Percentiles rank a stretch among this genome's conserved stretches.
phyloP scores from a whole-genome alignment of 2,797 vertebrate genomes.

The Sebastes itinus region DNA sequence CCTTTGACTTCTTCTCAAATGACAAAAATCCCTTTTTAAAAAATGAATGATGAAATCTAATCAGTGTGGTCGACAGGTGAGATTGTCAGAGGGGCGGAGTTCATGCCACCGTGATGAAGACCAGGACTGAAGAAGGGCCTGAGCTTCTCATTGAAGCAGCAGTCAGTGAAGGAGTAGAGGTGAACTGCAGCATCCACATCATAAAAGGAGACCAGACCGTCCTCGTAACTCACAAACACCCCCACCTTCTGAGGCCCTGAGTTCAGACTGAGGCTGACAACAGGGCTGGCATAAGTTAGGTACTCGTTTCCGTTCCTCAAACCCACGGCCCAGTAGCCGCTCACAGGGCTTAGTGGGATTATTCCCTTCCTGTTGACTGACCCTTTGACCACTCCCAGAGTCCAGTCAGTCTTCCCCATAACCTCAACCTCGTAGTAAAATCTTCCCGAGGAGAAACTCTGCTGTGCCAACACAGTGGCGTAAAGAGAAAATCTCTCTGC shows the following conservation, averaged over 20 bases:
- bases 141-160: background rate
- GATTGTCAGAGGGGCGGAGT: background rate
- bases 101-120: background rate
- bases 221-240: background rate
- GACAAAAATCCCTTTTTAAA: too few species aligned
- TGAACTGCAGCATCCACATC: background rate
- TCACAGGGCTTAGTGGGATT: background rate
- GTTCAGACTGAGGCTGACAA: background rate
- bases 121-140: constrained; percentile 14
- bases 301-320: constrained; percentile 26
- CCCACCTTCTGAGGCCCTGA: constrained; percentile 3
- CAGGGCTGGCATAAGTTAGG: background rate
- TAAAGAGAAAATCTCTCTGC: background rate
- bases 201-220: constrained; percentile 2
- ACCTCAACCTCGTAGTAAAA: constrained; percentile 18
- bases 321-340: constrained; percentile 41
- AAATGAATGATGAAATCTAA: background rate
- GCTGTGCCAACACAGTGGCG: background rate
- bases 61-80: background rate
- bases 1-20: background rate
- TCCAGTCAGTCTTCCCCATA: constrained; percentile 10
- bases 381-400: constrained; percentile 31
- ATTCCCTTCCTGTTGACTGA: constrained; percentile 41
- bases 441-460: background rate
- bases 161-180: constrained; percentile 1